Evolutionary conservation across 1,140 invertebrate genomes (phyloP).

Genomic region (Pomacea maculata): DNA sequence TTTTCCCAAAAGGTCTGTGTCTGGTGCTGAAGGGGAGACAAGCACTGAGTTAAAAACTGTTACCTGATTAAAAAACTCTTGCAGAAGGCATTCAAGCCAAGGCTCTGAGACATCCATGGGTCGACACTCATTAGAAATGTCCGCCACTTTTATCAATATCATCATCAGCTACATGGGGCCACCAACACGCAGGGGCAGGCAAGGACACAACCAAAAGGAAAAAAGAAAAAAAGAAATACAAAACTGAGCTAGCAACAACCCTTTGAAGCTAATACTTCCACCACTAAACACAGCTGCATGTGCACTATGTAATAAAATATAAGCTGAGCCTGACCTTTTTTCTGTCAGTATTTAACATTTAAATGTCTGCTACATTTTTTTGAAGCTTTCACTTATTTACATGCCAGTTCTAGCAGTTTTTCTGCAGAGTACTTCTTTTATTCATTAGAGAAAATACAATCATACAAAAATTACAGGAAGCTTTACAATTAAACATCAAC

Average conservation of each 20-base stretch:
- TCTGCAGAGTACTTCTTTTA: neutral
- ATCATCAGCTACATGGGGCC: constrained; percentile 74
- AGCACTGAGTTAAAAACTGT: neutral
- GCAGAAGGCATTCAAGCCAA: constrained; percentile 81
- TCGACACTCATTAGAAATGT: constrained; percentile 87
- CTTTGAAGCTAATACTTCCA: neutral
- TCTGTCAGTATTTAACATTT: too few species aligned
- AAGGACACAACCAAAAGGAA: constrained; percentile 8
- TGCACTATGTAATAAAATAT: too few species aligned
- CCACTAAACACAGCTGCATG: too few species aligned
- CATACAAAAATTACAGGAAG: neutral
- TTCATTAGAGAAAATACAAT: neutral
- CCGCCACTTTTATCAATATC: constrained; percentile 87
- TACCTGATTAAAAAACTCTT: constrained; percentile 66
- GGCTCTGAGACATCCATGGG: constrained; percentile 87
- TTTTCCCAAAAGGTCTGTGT: too few species aligned
- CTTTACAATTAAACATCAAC: neutral
- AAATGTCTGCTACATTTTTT: too few species aligned
- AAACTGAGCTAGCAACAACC: neutral
- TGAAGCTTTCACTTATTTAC: too few species aligned
- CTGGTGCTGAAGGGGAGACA: neutral
- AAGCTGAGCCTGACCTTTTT: too few species aligned
- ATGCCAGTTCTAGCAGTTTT: too few species aligned
- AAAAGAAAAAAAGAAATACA: neutral
- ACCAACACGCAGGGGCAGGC: neutral